Evolutionary conservation across 2,113 vertebrate species (phyloP).

Genomic region (Ictalurus furcatus): DNA sequence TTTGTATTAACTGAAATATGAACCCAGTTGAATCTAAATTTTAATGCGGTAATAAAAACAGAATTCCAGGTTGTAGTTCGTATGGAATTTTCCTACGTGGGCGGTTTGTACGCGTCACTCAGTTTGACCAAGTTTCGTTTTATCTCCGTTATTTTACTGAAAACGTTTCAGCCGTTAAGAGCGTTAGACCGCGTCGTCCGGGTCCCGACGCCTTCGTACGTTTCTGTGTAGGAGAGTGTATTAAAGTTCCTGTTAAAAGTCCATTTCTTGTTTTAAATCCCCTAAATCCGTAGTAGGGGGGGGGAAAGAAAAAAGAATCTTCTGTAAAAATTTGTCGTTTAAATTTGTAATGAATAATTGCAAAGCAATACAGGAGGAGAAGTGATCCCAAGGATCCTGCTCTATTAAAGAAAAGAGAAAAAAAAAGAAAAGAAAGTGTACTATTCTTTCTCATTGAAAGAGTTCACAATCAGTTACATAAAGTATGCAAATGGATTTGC

Average conservation of each 20-base stretch:
- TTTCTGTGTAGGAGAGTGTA: not conserved
- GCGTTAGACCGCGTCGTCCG: not conserved
- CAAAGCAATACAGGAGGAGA: constrained; percentile 32
- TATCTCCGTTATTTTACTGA: not conserved
- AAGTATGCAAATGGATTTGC: not conserved
- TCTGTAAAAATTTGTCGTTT: not conserved
- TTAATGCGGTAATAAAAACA: not conserved
- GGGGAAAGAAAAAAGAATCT: not conserved
- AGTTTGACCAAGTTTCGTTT: not conserved
- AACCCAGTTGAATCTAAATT: not conserved
- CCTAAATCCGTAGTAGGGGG: constrained; percentile 4
- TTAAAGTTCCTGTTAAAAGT: not conserved
- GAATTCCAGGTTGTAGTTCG: not conserved
- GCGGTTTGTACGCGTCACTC: not conserved
- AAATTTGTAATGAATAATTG: constrained; percentile 33
- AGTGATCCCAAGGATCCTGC: constrained; percentile 52
- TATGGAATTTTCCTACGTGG: not conserved
- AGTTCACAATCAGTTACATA: constrained; percentile 9
- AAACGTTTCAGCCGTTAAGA: not conserved
- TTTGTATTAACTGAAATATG: not conserved
- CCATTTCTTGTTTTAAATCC: not conserved
- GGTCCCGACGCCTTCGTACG: not conserved
- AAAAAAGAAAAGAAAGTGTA: not conserved
- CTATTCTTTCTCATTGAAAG: constrained; percentile 45
- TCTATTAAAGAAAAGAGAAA: not conserved